These are phyloP conservation scores for Candoia aspera DNA, from an alignment of 2,113 vertebrate species.

Conservation along the genomic window DNA sequence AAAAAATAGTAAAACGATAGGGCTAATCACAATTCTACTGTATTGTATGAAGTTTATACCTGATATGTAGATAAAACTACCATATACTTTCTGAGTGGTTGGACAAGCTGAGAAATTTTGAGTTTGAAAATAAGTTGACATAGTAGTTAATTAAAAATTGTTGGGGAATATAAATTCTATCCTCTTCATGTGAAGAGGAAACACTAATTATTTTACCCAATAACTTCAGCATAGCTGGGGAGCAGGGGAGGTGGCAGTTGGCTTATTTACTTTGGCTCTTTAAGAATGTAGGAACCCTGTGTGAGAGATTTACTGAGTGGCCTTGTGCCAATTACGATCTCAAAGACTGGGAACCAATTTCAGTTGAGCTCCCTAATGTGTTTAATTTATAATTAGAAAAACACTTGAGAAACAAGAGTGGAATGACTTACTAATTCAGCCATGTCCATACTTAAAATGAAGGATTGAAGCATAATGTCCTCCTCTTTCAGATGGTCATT, in stretches of 20 bases:
- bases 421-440: not conserved
- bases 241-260: not conserved
- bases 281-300: not conserved
- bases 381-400: not conserved
- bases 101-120: not conserved
- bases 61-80: not conserved
- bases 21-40: not conserved
- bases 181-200: not conserved
- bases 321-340: not conserved
- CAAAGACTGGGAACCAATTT: not conserved
- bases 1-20: not conserved
- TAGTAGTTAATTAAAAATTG: not conserved
- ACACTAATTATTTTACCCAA: not conserved
- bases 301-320: not conserved
- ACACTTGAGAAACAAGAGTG: not conserved
- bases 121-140: not conserved
- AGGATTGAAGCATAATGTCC: rapidly evolving
- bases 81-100: not conserved
- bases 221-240: not conserved
- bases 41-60: not conserved
- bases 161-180: not conserved
- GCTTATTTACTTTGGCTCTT: not conserved
- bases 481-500: not conserved
- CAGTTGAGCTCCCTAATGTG: not conserved
- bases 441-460: not conserved